phyloP scores from a whole-genome alignment of 2,113 vertebrate species.

The Sigmodon hispidus region DNA sequence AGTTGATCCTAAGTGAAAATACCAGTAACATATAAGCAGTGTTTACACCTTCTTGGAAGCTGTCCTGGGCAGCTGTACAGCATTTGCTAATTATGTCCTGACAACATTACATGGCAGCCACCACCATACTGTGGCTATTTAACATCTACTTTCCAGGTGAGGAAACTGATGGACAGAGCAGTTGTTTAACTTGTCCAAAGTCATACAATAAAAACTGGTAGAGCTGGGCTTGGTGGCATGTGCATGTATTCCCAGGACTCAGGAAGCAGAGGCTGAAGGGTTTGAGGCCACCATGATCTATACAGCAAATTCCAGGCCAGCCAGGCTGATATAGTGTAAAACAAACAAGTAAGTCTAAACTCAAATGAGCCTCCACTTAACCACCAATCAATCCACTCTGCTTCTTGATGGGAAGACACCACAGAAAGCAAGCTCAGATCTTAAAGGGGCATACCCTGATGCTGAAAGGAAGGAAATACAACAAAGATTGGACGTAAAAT shows the following conservation, averaged over 20 bases:
- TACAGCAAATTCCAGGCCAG: background rate
- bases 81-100: background rate
- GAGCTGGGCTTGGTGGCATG: background rate
- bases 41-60: background rate
- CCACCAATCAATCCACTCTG: background rate
- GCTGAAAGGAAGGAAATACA: constrained; percentile 33
- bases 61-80: background rate
- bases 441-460: constrained; percentile 43
- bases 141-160: constrained; percentile 41
- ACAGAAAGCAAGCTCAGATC: constrained; percentile 12
- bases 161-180: background rate
- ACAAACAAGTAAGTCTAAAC: background rate
- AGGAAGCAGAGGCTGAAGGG: background rate
- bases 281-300: background rate
- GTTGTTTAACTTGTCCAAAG: background rate
- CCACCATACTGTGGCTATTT: background rate
- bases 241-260: background rate
- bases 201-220: background rate
- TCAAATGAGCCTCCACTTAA: constrained; percentile 2
- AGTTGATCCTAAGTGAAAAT: constrained; percentile 3
- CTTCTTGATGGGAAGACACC: constrained; percentile 16
- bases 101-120: background rate
- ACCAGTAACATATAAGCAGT: background rate
- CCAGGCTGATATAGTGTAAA: background rate
- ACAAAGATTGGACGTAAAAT: background rate